Percentiles rank a stretch among this genome's conserved stretches.
Conservation (phyloP, 30 jellyfish, hydroid and myxozoan species). For the Rhopilema esculentum region DNA sequence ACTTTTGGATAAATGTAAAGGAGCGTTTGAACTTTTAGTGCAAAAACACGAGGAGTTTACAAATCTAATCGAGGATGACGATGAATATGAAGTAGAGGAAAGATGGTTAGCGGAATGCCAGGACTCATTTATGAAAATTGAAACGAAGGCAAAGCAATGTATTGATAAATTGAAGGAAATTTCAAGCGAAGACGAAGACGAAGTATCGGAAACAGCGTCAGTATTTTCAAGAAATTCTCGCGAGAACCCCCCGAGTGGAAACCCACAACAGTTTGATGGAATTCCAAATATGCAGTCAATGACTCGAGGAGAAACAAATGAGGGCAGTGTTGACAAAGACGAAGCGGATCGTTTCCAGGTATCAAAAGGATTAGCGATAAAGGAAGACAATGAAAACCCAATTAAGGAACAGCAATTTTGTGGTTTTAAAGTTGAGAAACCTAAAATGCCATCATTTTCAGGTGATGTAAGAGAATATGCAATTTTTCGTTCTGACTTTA, state of each 20-base stretch:
- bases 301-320: conserved; percentile 42
- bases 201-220: conserved; percentile 23
- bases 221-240: conserved; percentile 32
- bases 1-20: conserved; percentile 37
- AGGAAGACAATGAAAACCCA: conserved; percentile 18
- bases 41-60: conserved; percentile 66
- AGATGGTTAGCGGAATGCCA: conserved; percentile 65
- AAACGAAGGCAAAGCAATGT: conserved; percentile 61
- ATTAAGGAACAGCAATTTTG: conserved; percentile 38
- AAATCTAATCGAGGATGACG: conserved; percentile 46
- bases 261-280: conserved; percentile 50
- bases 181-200: conserved; percentile 43
- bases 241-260: conserved; percentile 24
- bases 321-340: conserved; percentile 30
- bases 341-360: conserved; percentile 9
- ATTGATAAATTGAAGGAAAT: conserved; percentile 37
- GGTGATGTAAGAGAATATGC: conserved; percentile 73
- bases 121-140: conserved; percentile 42
- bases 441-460: conserved; percentile 68
- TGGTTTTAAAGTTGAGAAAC: conserved; percentile 58
- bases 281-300: conserved; percentile 48
- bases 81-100: conserved; percentile 58
- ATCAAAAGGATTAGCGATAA: background rate
- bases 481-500: conserved; percentile 55
- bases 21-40: conserved; percentile 63